phyloP scores from a whole-genome alignment of 2,888 invertebrate species.

The Chrysotoxum bicinctum region DNA sequence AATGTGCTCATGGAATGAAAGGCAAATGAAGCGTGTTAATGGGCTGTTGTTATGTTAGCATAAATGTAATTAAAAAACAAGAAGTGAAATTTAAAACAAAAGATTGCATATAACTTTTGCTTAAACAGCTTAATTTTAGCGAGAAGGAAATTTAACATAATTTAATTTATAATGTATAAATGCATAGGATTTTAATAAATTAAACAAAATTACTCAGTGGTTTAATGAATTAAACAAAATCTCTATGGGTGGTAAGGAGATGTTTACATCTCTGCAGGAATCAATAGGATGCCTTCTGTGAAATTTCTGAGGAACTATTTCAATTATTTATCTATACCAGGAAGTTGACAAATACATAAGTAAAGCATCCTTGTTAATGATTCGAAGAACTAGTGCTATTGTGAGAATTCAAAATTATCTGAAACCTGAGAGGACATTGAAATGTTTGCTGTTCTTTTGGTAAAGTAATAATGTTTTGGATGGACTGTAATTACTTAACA shows the following conservation, averaged over 20 bases:
- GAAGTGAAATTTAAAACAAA: neutral
- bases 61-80: slow-evolving; percentile 34
- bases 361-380: neutral
- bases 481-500: no score
- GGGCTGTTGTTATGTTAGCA: slow-evolving; percentile 25
- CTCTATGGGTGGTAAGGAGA: no score
- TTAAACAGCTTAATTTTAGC: slow-evolving; percentile 12
- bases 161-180: no score
- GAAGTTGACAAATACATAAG: neutral
- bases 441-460: no score
- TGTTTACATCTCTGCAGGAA: no score
- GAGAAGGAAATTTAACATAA: no score
- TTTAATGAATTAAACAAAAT: no score
- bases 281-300: neutral
- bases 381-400: neutral
- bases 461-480: no score
- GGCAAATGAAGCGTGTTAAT: slow-evolving; percentile 31
- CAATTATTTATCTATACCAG: neutral
- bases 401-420: neutral
- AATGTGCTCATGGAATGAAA: slow-evolving; percentile 3
- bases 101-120: neutral
- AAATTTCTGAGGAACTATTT: neutral
- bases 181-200: no score
- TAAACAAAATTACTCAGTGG: no score
- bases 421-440: neutral